A percentile compares a stretch with the other conserved stretches of the same genome.
phyloP scores from a whole-genome alignment of 2,888 invertebrate species.

The Prostheceraeus crozeri region DNA sequence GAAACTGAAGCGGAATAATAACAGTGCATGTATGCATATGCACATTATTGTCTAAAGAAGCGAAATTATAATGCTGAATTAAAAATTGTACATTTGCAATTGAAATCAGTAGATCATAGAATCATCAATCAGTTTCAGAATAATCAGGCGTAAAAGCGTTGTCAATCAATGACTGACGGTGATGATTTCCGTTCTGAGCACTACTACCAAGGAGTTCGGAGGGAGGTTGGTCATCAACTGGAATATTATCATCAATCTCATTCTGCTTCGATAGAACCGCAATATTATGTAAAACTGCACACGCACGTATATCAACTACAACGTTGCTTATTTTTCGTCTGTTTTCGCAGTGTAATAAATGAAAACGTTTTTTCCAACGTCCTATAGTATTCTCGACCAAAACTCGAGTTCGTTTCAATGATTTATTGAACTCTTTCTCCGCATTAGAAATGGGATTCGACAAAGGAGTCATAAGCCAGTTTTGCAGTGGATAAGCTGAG shows the following conservation, averaged over 20 bases:
- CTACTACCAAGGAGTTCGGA: not conserved
- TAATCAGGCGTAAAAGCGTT: conserved; percentile 1
- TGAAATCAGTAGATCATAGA: no score
- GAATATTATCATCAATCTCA: not conserved
- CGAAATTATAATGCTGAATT: no score
- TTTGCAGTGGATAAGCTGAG: conserved; percentile 35
- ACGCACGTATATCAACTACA: conserved; percentile 21
- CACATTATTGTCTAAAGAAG: no score
- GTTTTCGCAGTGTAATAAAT: conserved; percentile 32
- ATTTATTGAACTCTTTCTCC: conserved; percentile 23
- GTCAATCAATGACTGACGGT: not conserved
- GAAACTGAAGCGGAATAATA: no score
- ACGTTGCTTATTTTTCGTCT: conserved; percentile 16
- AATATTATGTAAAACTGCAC: conserved; percentile 1
- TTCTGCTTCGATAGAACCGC: not conserved
- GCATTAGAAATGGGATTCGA: conserved; percentile 29
- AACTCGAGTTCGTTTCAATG: conserved; percentile 35
- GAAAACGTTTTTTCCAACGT: conserved; percentile 34
- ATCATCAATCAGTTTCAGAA: no score
- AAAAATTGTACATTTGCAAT: no score
- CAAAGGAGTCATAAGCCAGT: conserved; percentile 39
- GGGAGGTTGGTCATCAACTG: conserved; percentile 3
- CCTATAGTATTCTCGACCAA: conserved; percentile 33
- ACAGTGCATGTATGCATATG: no score
- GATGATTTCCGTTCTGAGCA: not conserved